Evolutionary conservation across 1,140 invertebrate genomes (phyloP).

Genomic region (Zaprionus capensis): DNA sequence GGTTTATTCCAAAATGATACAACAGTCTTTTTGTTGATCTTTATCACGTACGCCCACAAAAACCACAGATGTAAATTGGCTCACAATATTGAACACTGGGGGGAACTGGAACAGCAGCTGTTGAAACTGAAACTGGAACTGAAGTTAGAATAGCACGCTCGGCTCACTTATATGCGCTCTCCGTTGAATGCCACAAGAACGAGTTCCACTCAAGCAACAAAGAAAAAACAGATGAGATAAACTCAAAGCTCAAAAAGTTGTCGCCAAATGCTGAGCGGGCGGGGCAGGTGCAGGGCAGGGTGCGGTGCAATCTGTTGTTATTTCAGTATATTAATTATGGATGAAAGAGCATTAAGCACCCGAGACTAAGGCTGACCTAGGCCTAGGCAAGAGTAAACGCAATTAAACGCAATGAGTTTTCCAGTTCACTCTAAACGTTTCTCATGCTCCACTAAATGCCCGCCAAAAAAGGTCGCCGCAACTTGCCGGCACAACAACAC

Average conservation of each 20-base stretch:
- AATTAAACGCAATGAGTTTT: constrained; percentile 72
- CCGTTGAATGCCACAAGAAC: constrained; percentile 81
- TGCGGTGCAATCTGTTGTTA: neutral
- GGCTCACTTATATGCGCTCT: constrained; percentile 76
- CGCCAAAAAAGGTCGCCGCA: constrained; percentile 75
- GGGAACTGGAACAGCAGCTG: constrained; percentile 16
- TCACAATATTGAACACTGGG: constrained; percentile 36
- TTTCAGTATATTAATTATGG: constrained; percentile 73
- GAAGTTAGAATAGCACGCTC: constrained; percentile 70
- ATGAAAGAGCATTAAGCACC: constrained; percentile 16
- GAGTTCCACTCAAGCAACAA: constrained; percentile 63
- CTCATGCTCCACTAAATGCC: constrained; percentile 77
- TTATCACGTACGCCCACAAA: constrained; percentile 34
- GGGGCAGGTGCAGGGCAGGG: neutral
- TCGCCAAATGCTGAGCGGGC: constrained; percentile 18
- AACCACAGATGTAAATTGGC: constrained; percentile 6
- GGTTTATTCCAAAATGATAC: neutral
- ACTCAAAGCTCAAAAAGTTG: constrained; percentile 55
- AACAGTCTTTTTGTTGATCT: constrained; percentile 1
- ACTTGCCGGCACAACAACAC: constrained; percentile 35
- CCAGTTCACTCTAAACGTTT: constrained; percentile 39
- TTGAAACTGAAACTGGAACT: constrained; percentile 73
- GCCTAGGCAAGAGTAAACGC: constrained; percentile 63
- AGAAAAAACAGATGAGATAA: constrained; percentile 22
- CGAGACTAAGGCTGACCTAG: constrained; percentile 60